phyloP scores from a whole-genome alignment of 2,888 invertebrate species.

The Phalera bucephala region DNA sequence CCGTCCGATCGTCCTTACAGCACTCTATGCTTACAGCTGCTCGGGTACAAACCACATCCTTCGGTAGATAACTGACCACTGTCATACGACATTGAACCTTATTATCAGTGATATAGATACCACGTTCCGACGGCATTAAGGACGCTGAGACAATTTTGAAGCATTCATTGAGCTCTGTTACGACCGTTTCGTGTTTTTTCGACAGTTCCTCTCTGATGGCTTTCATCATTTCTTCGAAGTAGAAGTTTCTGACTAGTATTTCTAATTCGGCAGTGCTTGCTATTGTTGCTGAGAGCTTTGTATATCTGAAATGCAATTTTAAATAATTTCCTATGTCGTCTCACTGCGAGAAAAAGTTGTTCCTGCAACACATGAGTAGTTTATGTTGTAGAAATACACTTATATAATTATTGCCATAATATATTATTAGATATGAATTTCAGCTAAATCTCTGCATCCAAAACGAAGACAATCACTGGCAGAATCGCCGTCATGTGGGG shows the following conservation, averaged over 20 bases:
- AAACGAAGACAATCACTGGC: too few relatives aligned
- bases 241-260: slow-evolving; percentile 87
- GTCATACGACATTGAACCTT: slow-evolving; percentile 65
- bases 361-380: too few relatives aligned
- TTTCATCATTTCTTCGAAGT: slow-evolving; percentile 92
- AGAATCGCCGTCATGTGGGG: too few relatives aligned
- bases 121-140: slow-evolving; percentile 81
- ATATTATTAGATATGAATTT: too few relatives aligned
- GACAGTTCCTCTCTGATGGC: slow-evolving; percentile 80
- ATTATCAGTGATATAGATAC: slow-evolving; percentile 71
- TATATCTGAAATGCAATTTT: slow-evolving; percentile 85
- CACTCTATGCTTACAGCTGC: slow-evolving; percentile 86
- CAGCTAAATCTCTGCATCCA: too few relatives aligned
- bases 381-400: too few relatives aligned
- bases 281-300: slow-evolving; percentile 90
- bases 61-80: slow-evolving; percentile 79
- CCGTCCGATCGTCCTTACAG: slow-evolving; percentile 64
- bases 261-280: slow-evolving; percentile 90
- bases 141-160: slow-evolving; percentile 81
- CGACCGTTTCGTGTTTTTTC: slow-evolving; percentile 67
- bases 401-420: too few relatives aligned
- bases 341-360: too few relatives aligned
- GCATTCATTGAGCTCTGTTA: slow-evolving; percentile 81
- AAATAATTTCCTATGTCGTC: too few relatives aligned
- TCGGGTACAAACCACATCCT: slow-evolving; percentile 85